Evolutionary conservation across 2,797 vertebrate species (phyloP).

Genomic region (Gymnothorax javanicus): DNA sequence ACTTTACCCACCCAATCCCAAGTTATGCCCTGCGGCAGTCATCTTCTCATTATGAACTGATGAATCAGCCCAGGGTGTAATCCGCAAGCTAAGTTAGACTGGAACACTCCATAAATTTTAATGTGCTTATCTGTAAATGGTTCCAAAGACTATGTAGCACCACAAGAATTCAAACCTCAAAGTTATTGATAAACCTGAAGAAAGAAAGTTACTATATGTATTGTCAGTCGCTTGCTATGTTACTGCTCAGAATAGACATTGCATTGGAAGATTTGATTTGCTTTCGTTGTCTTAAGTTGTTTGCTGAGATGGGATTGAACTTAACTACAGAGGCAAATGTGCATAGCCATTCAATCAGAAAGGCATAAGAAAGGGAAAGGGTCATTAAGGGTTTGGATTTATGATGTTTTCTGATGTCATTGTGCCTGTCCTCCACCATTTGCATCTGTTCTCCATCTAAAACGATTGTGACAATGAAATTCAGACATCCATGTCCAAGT

Average conservation of each 20-base stretch:
- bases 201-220: not conserved
- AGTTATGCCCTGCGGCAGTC: not conserved
- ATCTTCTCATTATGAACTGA: not conserved
- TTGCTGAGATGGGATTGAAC: not conserved
- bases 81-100: not conserved
- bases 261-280: not conserved
- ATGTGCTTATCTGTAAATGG: not conserved
- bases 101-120: not conserved
- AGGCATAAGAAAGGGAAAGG: not conserved
- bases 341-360: not conserved
- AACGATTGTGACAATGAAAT: not conserved
- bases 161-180: not conserved
- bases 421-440: not conserved
- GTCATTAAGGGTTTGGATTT: slow-evolving; percentile 8
- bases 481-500: not conserved
- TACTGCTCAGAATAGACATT: not conserved
- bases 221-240: not conserved
- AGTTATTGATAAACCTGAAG: not conserved
- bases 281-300: not conserved
- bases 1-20: not conserved
- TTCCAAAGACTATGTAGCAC: not conserved
- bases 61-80: not conserved
- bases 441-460: not conserved
- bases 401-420: slow-evolving; percentile 3
- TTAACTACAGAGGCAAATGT: not conserved